Base-by-base conservation (phyloP, 2,888 invertebrate species). In the Cerastoderma edule region DNA sequence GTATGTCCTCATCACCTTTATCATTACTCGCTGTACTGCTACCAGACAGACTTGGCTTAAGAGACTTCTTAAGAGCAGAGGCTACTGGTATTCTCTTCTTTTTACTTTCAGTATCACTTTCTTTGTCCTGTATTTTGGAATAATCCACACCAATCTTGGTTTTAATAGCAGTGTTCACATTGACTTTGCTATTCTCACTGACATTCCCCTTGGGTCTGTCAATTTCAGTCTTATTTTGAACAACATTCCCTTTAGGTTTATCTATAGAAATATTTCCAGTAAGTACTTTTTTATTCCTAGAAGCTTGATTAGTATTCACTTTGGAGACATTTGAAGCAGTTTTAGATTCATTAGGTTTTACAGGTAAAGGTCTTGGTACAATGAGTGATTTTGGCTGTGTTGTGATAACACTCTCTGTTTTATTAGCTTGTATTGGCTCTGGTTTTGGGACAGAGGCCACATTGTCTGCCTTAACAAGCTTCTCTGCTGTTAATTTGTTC, bases 71-170 rank as follows among this genome's bases (percentile, higher is more conserved):
- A 10, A 89, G 63, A 67, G 84, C 86, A 19, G 69, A 75, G 53
- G 89, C 89, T 0, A 89, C 85, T 39, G 87, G 87, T 67, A 90
- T 89, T 72, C 87, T 86, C 68, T 87, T 89, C 77, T 83, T 86
- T 44, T 69, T 75, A 19, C 50, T 71, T 39, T 82, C 80, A 56
- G 78, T 76, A 22, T 77, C 82, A 80, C 83, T 83, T 35, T 71
- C 71, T 44, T 68, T 75, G 28, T 83, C 80, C 46, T 71, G 70
- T 33, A 89, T 77, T 67, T 82, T 87, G 6, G 80, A 81, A 72
- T 83, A 84, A 79, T 89, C 89, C 22, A 89, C 85, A 48, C 82
- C 67, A 16, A 89, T 84, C 68, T 84, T 87, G n/a, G 78, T 86
- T 70, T 84, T 84, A 24, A 16, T 44, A 13, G 10, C 44, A 39